Evolutionary conservation across 2,888 invertebrate species (phyloP).

Genomic region (Dusona sp.): DNA sequence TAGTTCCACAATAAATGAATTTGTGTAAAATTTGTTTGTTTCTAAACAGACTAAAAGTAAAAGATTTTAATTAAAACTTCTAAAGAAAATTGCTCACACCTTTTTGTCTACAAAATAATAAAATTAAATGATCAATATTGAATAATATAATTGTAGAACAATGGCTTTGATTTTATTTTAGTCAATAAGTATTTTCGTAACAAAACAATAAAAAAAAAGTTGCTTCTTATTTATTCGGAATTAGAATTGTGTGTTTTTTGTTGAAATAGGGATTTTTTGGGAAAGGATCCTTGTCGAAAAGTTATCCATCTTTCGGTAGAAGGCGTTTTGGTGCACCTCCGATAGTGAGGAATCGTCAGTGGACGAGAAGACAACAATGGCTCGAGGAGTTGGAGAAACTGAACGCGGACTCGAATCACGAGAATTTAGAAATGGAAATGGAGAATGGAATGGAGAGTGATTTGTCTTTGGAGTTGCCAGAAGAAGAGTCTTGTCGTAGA

Average conservation of each 20-base stretch:
- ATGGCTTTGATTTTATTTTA: background rate
- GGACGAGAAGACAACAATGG: slow-evolving; percentile 87
- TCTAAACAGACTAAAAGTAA: no score
- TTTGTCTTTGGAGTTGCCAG: slow-evolving; percentile 5
- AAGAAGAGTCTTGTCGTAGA: background rate
- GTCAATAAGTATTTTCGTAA: background rate
- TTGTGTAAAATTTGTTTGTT: no score
- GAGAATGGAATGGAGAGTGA: background rate
- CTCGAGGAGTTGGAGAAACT: slow-evolving; percentile 82
- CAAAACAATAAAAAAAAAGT: background rate
- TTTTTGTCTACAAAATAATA: no score
- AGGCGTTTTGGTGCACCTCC: slow-evolving; percentile 83
- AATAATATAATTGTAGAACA: no score
- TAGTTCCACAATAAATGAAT: no score
- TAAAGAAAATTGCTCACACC: no score
- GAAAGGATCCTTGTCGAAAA: slow-evolving; percentile 89
- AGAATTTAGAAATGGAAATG: slow-evolving; percentile 25
- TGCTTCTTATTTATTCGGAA: background rate
- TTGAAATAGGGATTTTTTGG: slow-evolving; percentile 89
- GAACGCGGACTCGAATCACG: slow-evolving; percentile 67
- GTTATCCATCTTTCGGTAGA: slow-evolving; percentile 85
- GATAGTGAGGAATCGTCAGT: slow-evolving; percentile 88
- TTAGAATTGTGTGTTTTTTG: background rate
- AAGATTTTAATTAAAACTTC: no score
- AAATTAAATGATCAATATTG: no score